Evolutionary conservation across 30 jellyfish, hydroid and myxozoan genomes (phyloP), one percentile per base, ranked within the genome.

Genomic region (Aurelia sp.): DNA sequence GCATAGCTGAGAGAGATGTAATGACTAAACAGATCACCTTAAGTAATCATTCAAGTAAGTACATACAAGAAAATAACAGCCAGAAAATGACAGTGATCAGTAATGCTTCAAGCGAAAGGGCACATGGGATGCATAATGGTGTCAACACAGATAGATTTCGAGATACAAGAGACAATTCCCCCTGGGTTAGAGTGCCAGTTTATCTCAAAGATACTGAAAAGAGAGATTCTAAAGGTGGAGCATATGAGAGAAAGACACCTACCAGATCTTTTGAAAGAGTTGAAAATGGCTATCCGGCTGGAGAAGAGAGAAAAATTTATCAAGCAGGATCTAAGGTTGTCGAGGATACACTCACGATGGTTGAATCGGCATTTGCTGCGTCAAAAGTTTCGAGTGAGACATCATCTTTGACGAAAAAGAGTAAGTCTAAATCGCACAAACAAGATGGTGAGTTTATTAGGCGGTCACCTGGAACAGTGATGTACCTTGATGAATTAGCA

Each of bases 161-260:
- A 9, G 68, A 62, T 27, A 15, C 27, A 8, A 50, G 76, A 30
- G 75, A 84, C 11, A 52, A 58, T 30, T 71, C 93, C 1, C 80
- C 87, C 37, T 84, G 93, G 93, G 82, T 84, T 23, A 44, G 62
- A 30, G 93, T 84, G 76, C 87, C 93, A 12, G 93, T 71, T 16
- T 84, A 84, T 55, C 30, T 48, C 35, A 57, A 50, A 30, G 48
- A 18, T 11, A 51, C 61, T 59, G 37, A 61, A 57, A 61, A 33
- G 88, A 76, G 33, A 55, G 74, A 18, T 21, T 64, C 74, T 21
- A 52, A 18, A 23, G 21, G 6, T 17, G 27, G 79, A 77, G 41
- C 3, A 18, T 16, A 6, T 15, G 57, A 55, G 59, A 63, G 41
- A 33, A 11, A 64, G 11, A 27, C 85, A 51, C 87, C 71, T 41